Conservation (phyloP, 2,888 invertebrate species). For the Eustalomyia histrio region DNA sequence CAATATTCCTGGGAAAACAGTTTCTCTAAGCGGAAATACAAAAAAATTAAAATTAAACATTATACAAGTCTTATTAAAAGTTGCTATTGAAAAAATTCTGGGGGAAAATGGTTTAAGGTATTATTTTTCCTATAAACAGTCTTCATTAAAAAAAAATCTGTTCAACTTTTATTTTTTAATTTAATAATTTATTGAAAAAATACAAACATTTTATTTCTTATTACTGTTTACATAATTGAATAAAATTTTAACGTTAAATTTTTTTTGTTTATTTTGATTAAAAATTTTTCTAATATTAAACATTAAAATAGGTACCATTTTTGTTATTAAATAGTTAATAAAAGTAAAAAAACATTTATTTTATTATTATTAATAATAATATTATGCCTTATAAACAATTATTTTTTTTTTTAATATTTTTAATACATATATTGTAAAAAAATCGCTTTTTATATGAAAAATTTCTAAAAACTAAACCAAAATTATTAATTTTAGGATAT, state of each 20-base stretch:
- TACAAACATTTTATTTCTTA: slow-evolving; percentile 67
- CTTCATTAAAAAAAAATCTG: too few species aligned
- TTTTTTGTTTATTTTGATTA: slow-evolving; percentile 28
- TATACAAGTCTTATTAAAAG: too few species aligned
- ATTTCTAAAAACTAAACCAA: slow-evolving; percentile 57
- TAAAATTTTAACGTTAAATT: slow-evolving; percentile 54
- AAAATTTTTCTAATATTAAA: slow-evolving; percentile 62
- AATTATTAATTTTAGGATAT: slow-evolving; percentile 43
- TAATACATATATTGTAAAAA: slow-evolving; percentile 54
- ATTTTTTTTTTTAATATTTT: slow-evolving; percentile 25
- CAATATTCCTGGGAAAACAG: too few species aligned
- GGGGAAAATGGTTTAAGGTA: too few species aligned
- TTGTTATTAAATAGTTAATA: slow-evolving; percentile 55
- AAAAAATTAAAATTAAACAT: too few species aligned
- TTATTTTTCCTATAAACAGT: too few species aligned
- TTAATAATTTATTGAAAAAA: slow-evolving; percentile 65
- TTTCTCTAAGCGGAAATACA: too few species aligned
- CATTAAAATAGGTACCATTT: slow-evolving; percentile 66
- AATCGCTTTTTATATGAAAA: slow-evolving; percentile 51
- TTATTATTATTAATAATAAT: slow-evolving; percentile 46
- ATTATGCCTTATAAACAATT: slow-evolving; percentile 54
- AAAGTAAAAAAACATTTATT: slow-evolving; percentile 65
- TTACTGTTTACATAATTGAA: slow-evolving; percentile 59
- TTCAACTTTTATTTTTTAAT: not conserved
- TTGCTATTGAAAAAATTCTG: too few species aligned